phyloP scores from a whole-genome alignment of 1,140 invertebrate species.

The Thalassaphorura encarpata region DNA sequence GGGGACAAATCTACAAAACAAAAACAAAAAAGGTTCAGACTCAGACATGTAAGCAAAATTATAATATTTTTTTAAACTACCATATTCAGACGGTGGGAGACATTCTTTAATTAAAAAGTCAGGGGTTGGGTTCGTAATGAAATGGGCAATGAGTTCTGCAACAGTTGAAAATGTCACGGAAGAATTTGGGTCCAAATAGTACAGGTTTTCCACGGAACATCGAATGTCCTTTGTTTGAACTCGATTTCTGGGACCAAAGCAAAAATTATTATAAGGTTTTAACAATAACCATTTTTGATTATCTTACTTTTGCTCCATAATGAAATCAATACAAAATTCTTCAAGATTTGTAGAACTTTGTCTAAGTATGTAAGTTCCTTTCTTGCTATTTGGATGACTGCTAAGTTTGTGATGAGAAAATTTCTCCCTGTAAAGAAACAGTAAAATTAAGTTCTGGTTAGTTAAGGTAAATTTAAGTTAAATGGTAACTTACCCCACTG shows the following conservation, averaged over 20 bases:
- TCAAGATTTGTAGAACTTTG: slow-evolving; percentile 68
- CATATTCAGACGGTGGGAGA: slow-evolving; percentile 73
- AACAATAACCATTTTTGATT: no score
- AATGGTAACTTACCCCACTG: slow-evolving; percentile 71
- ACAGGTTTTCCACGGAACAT: slow-evolving; percentile 13
- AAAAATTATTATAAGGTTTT: no score
- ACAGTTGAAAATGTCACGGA: slow-evolving; percentile 49
- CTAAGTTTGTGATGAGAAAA: slow-evolving; percentile 74
- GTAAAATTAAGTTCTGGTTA: no score
- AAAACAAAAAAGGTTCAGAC: slow-evolving; percentile 25
- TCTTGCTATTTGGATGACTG: slow-evolving; percentile 58
- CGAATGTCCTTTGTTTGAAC: slow-evolving; percentile 11
- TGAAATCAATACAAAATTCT: slow-evolving; percentile 67
- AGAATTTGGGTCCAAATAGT: slow-evolving; percentile 4
- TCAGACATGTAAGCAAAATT: not conserved
- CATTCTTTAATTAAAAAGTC: slow-evolving; percentile 56
- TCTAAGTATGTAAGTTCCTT: slow-evolving; percentile 66
- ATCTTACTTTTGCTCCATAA: slow-evolving; percentile 52
- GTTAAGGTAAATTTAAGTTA: no score
- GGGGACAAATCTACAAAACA: slow-evolving; percentile 56
- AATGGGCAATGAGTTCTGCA: slow-evolving; percentile 48
- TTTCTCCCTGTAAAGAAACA: slow-evolving; percentile 49
- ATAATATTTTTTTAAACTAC: slow-evolving; percentile 40
- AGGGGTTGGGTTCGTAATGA: slow-evolving; percentile 40
- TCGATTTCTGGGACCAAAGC: slow-evolving; percentile 25